Evolutionary conservation across 2,888 invertebrate species (phyloP).

Genomic region (Ditylenchus weischeri): DNA sequence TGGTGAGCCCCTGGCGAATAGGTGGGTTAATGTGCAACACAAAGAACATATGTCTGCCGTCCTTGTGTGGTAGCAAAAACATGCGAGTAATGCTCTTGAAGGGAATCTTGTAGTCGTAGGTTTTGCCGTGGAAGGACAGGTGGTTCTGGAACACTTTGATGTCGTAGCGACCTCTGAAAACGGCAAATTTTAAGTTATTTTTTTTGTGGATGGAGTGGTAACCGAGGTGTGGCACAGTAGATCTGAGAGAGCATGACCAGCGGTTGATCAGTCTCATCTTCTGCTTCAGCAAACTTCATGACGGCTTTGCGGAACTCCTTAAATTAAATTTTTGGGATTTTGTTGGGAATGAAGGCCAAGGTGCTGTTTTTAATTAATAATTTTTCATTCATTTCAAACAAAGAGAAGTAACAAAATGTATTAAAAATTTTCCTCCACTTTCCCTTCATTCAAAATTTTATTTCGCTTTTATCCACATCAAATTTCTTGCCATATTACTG

Average conservation of each 20-base stretch:
- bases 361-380: no score
- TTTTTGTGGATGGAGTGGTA: constrained; percentile 26
- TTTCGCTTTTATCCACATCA: no score
- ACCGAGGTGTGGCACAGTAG: constrained; percentile 96
- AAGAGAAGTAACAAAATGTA: no score
- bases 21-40: constrained; percentile 90
- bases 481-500: no score
- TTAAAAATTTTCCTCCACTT: no score
- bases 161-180: constrained; percentile 85
- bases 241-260: constrained; percentile 93
- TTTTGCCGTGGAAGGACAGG: constrained; percentile 91
- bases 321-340: background rate
- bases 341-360: constrained; percentile 2
- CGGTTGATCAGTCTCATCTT: constrained; percentile 84
- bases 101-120: constrained; percentile 98
- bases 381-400: no score
- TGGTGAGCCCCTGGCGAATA: constrained; percentile 97
- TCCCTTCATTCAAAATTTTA: no score
- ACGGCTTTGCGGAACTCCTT: constrained; percentile 93
- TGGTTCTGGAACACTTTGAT: constrained; percentile 88
- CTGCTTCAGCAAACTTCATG: constrained; percentile 93
- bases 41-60: constrained; percentile 95
- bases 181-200: background rate
- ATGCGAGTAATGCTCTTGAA: constrained; percentile 87
- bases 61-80: constrained; percentile 91